Conservation (phyloP, 2,888 invertebrate genomes). For the Platycnemis pennipes region DNA sequence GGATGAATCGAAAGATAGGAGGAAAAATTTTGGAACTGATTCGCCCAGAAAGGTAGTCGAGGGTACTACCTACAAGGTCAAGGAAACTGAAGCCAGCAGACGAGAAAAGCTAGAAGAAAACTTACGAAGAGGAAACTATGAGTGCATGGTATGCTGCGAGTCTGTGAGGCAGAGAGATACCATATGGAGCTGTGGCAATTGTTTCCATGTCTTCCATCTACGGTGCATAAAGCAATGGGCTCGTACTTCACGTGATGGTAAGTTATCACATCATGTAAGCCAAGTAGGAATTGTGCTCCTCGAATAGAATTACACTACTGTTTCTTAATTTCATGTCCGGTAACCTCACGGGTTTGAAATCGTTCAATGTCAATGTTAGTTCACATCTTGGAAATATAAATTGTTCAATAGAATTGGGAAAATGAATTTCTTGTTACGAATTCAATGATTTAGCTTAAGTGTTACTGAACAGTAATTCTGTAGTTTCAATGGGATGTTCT, state of each 20-base stretch:
- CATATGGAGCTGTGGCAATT: conserved; percentile 95
- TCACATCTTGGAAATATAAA: no score
- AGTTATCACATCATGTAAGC: conserved; percentile 71
- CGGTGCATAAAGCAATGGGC: conserved; percentile 96
- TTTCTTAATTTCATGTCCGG: no score
- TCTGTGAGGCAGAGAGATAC: conserved; percentile 88
- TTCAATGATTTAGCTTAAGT: no score
- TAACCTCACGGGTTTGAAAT: no score
- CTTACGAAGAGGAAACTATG: conserved; percentile 89
- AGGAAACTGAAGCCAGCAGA: conserved; percentile 85
- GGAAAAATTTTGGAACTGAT: conserved; percentile 8
- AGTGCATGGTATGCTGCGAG: conserved; percentile 97
- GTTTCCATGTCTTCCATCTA: conserved; percentile 96
- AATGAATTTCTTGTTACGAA: no score
- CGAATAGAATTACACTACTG: no score
- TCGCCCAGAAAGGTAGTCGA: background rate
- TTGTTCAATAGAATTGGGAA: no score
- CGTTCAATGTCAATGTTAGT: no score
- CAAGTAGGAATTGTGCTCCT: no score
- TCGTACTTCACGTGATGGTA: conserved; percentile 87
- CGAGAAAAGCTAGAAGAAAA: conserved; percentile 92
- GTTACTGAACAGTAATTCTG: no score
- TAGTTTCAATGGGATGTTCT: no score
- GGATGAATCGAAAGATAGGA: conserved; percentile 7
- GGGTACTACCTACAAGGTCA: background rate